A percentile compares a stretch with the other conserved stretches of the same genome.
These are phyloP conservation scores for Piaya cayana DNA, from an alignment of 2,113 vertebrate genomes.

Conservation along the genomic window DNA sequence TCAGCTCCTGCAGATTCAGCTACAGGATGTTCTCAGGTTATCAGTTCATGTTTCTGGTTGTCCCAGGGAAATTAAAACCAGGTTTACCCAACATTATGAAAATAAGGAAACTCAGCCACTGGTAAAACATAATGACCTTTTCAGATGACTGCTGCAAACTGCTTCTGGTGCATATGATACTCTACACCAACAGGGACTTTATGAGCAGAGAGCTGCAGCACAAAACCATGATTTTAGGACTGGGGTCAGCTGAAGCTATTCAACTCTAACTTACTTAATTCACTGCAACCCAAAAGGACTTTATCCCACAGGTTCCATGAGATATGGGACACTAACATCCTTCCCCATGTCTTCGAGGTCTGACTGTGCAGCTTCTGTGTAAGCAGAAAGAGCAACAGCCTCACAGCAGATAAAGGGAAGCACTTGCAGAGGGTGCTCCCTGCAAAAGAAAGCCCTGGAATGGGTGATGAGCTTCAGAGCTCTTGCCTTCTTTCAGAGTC, in stretches of 20 bases:
- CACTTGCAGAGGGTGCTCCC: neutral
- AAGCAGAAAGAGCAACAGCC: neutral
- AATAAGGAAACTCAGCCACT: neutral
- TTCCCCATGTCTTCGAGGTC: neutral
- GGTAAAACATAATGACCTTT: constrained; percentile 11
- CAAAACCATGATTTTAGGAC: neutral
- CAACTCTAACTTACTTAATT: neutral
- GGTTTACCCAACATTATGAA: neutral
- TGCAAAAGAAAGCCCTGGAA: neutral
- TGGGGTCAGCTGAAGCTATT: neutral
- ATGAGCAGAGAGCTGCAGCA: neutral
- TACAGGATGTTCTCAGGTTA: neutral
- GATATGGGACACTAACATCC: neutral
- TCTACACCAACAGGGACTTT: neutral
- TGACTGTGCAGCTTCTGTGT: neutral
- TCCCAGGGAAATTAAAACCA: neutral
- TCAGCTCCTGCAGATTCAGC: neutral
- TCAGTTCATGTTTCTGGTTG: neutral
- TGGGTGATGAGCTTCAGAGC: neutral
- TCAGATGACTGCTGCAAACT: neutral
- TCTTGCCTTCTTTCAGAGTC: neutral
- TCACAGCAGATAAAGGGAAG: neutral
- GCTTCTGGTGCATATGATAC: neutral
- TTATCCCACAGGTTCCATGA: neutral
- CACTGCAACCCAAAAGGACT: neutral